phyloP scores from a whole-genome alignment of 2,113 vertebrate species.

The Recurvirostra avosetta region DNA sequence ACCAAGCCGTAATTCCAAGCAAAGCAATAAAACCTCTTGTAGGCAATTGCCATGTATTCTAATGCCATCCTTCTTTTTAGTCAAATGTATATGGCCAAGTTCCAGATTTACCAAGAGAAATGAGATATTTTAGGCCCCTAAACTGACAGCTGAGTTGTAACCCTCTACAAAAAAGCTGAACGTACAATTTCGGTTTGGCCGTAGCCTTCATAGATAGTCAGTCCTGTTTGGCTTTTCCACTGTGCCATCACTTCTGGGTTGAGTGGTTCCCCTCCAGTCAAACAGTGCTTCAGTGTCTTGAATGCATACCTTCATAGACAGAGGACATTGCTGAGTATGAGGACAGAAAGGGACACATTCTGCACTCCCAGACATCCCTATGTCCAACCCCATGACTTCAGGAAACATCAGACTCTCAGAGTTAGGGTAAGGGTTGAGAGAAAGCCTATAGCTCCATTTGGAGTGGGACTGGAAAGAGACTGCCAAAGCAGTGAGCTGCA shows the following conservation, averaged over 20 bases:
- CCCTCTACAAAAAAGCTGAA: neutral
- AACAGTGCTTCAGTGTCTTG: slow-evolving; percentile 68
- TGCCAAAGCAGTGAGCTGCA: neutral
- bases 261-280: slow-evolving; percentile 73
- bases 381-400: neutral
- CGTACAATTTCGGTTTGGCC: slow-evolving; percentile 80
- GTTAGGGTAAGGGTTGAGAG: neutral
- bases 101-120: neutral
- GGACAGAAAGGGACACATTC: neutral
- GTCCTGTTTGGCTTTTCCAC: slow-evolving; percentile 74
- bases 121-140: neutral
- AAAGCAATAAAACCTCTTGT: neutral
- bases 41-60: neutral
- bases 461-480: neutral
- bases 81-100: neutral
- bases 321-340: neutral
- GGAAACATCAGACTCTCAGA: neutral
- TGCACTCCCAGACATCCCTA: neutral
- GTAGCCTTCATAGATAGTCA: slow-evolving; percentile 79
- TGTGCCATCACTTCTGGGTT: slow-evolving; percentile 74
- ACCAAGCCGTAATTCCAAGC: neutral
- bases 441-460: neutral
- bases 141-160: neutral
- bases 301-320: slow-evolving; percentile 67
- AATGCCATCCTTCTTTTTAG: neutral